Conservation (phyloP, 2,797 vertebrate species). For the Huso huso region DNA sequence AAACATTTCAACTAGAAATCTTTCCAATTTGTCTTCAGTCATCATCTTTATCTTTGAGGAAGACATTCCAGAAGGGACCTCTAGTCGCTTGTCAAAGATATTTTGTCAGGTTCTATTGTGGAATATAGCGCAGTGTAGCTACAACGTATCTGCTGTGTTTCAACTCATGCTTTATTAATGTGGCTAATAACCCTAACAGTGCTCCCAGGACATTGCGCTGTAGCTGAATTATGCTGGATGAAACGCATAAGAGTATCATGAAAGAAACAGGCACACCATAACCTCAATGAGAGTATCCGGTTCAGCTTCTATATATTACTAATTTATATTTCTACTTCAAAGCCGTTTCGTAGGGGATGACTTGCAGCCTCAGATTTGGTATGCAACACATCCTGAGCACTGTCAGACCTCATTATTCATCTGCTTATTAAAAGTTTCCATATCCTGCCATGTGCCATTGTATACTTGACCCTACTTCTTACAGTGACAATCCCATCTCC, state of each 20-base stretch:
- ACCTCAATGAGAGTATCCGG: not conserved
- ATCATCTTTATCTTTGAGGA: too few relatives aligned
- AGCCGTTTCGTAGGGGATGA: not conserved
- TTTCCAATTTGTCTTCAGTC: too few relatives aligned
- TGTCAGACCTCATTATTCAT: conserved; percentile 1
- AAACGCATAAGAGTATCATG: not conserved
- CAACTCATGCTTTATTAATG: not conserved
- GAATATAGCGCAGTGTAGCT: not conserved
- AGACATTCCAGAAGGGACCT: too few relatives aligned
- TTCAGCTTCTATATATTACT: conserved; percentile 1
- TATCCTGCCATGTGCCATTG: conserved; percentile 1
- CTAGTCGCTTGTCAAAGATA: too few relatives aligned
- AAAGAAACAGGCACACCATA: not conserved
- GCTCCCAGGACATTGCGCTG: not conserved
- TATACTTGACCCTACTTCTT: not conserved
- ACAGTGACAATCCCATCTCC: not conserved
- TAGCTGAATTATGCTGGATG: not conserved
- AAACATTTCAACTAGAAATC: too few relatives aligned
- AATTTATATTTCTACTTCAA: not conserved
- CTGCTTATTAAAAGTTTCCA: conserved; percentile 1
- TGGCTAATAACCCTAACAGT: not conserved
- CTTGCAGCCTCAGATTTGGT: not conserved
- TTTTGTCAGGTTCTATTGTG: too few relatives aligned
- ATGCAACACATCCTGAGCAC: not conserved
- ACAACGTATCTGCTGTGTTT: not conserved